phyloP scores from a whole-genome alignment of 2,797 vertebrate species.

The Centropyge bicolor region DNA sequence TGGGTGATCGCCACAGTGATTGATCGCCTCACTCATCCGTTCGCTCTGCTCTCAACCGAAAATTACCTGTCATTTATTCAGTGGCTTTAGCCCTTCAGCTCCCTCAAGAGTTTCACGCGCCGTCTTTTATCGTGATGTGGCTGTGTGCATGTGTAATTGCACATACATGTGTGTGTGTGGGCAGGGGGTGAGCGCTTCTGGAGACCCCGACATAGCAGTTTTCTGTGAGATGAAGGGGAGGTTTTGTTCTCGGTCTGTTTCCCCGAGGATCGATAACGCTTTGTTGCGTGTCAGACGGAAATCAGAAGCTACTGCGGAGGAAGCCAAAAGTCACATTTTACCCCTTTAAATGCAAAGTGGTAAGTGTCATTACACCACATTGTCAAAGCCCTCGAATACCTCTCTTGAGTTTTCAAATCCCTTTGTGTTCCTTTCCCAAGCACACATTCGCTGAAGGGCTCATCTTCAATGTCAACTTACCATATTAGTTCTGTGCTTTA shows the following conservation, averaged over 20 bases:
- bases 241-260: slow-evolving; percentile 67
- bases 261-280: slow-evolving; percentile 87
- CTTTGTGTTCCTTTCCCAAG: slow-evolving; percentile 30
- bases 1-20: slow-evolving; percentile 86
- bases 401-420: slow-evolving; percentile 50
- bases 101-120: slow-evolving; percentile 73
- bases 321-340: slow-evolving; percentile 55
- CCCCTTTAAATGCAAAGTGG: slow-evolving; percentile 75
- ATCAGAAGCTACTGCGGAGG: slow-evolving; percentile 76
- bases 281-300: slow-evolving; percentile 80
- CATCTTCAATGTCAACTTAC: slow-evolving; percentile 48
- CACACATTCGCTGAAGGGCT: slow-evolving; percentile 34
- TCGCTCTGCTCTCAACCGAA: slow-evolving; percentile 81
- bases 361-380: slow-evolving; percentile 52
- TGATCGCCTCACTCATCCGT: slow-evolving; percentile 82
- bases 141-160: slow-evolving; percentile 46
- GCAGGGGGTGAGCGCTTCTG: slow-evolving; percentile 37
- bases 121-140: slow-evolving; percentile 30
- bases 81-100: slow-evolving; percentile 72
- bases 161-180: slow-evolving; percentile 21
- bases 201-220: slow-evolving; percentile 46
- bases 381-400: slow-evolving; percentile 41
- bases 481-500: slow-evolving; percentile 31
- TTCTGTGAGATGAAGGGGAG: slow-evolving; percentile 47
- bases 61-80: slow-evolving; percentile 90